Base-by-base conservation (phyloP, 2,797 vertebrate species). In the Sebastes itinus region DNA sequence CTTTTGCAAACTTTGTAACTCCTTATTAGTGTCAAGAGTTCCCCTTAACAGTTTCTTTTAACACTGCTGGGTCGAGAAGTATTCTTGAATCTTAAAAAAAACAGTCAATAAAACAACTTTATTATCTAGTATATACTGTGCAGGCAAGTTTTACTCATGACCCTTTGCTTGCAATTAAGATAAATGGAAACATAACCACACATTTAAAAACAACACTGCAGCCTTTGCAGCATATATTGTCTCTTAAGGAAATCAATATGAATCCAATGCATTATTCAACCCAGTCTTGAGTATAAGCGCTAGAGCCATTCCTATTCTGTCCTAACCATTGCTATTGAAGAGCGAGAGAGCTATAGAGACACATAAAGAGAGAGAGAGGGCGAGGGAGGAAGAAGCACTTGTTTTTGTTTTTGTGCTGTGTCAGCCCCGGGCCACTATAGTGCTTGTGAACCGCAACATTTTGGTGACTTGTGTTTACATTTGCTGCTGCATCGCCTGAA, bases 381-480 rank as follows among this genome's bases (percentile, higher is more conserved):
- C 64, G 49, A 59, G 64, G 49, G 72, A 82, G 76, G 61, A 71
- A 71, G 69, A 78, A 84, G 78, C 82, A 67, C 85, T 88, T 90
- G 81, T 91, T 90, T 90, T 83, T 88, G 79, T 84, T 77, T 55
- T 82, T 77, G 83, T 20, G 9, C 74, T 77, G 63, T 80, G 78
- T 84, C 84, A 63, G 84, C 89, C 88, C 59, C 70, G 7, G 88
- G 92, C 89, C 84, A 84, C 63, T 78, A 63, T 58, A 76, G 65
- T 69, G 88, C 77, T 78, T 76, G 68, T 88, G 84, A 91, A 88
- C 83, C 58, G 66, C 90, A 88, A 79, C 78, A 81, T 90, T 92
- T 93, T 91, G 83, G 88, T 73, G 82, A 90, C 86, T 55, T 81
- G 87, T 91, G 91, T 94, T 93, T 93, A 93, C 89, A 89, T 90